Evolutionary conservation across 2,113 vertebrate species (phyloP).

Genomic region (Myocastor coypus): DNA sequence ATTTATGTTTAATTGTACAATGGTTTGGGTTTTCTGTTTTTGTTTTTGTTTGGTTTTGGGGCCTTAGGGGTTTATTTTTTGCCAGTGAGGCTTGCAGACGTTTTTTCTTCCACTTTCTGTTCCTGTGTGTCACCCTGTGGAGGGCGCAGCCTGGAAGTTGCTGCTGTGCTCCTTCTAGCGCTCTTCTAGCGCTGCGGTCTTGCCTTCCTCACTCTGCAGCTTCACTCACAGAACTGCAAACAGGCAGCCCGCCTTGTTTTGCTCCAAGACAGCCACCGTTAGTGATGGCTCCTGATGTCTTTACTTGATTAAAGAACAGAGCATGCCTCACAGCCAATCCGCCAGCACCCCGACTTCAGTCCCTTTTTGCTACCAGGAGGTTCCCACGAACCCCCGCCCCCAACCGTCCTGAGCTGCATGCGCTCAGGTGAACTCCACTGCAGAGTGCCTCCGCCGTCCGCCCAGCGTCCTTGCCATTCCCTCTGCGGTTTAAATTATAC

Average conservation of each 20-base stretch:
- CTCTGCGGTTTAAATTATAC: neutral
- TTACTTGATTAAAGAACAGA: neutral
- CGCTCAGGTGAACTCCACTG: neutral
- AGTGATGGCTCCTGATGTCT: neutral
- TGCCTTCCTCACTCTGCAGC: neutral
- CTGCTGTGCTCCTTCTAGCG: neutral
- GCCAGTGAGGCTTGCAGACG: neutral
- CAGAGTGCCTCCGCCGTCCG: neutral
- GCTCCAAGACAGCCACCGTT: neutral
- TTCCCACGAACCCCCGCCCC: neutral
- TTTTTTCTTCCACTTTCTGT: slow-evolving; percentile 20
- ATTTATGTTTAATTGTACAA: slow-evolving; percentile 5
- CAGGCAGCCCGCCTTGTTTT: neutral
- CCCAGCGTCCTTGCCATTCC: neutral
- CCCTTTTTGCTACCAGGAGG: neutral
- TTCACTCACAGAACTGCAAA: neutral
- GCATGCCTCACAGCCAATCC: neutral
- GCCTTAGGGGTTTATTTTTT: neutral
- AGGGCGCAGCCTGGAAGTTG: neutral
- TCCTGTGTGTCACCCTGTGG: neutral
- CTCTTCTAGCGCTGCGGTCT: neutral
- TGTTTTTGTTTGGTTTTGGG: neutral
- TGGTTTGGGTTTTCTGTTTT: neutral
- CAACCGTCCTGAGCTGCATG: neutral
- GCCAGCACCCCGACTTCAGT: neutral